A percentile compares a stretch with the other conserved stretches of the same genome.
Evolutionary conservation across 2,113 vertebrate genomes (phyloP).

Genomic region (Gopherus flavomarginatus): DNA sequence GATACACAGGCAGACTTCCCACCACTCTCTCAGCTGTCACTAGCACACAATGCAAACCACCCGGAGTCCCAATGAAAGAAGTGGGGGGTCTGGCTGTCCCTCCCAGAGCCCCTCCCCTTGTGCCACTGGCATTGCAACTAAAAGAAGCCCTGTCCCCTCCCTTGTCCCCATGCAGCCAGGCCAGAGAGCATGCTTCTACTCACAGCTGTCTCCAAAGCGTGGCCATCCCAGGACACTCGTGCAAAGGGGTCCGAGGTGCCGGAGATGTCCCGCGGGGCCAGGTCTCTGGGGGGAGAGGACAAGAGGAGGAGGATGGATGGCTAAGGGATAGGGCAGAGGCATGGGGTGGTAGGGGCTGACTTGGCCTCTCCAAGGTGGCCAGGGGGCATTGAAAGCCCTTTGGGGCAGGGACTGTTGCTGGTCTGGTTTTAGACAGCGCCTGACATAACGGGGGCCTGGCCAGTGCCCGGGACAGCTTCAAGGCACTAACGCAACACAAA

Average conservation of each 20-base stretch:
- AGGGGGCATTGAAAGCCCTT: not conserved
- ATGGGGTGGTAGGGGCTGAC: not conserved
- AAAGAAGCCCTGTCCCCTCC: not conserved
- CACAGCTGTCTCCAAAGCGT: constrained; percentile 87
- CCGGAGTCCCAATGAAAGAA: not conserved
- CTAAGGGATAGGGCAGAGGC: not conserved
- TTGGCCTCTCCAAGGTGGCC: accelerated
- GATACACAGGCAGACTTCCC: not conserved
- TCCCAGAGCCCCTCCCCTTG: not conserved
- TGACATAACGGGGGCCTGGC: not conserved
- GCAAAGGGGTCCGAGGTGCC: constrained; percentile 93
- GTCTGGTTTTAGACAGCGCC: not conserved
- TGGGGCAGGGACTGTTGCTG: not conserved
- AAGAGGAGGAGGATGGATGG: not conserved
- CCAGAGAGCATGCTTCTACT: constrained; percentile 56
- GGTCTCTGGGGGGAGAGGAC: constrained; percentile 79
- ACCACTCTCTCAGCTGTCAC: not conserved
- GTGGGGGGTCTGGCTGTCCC: not conserved
- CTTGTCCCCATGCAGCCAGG: no score
- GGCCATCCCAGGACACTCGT: constrained; percentile 86
- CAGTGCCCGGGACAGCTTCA: not conserved
- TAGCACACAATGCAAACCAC: not conserved
- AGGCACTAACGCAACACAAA: not conserved
- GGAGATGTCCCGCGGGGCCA: constrained; percentile 88
- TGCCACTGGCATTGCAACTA: no score